phyloP scores from a whole-genome alignment of 2,888 invertebrate genomes.

The Chironomus riparius region DNA sequence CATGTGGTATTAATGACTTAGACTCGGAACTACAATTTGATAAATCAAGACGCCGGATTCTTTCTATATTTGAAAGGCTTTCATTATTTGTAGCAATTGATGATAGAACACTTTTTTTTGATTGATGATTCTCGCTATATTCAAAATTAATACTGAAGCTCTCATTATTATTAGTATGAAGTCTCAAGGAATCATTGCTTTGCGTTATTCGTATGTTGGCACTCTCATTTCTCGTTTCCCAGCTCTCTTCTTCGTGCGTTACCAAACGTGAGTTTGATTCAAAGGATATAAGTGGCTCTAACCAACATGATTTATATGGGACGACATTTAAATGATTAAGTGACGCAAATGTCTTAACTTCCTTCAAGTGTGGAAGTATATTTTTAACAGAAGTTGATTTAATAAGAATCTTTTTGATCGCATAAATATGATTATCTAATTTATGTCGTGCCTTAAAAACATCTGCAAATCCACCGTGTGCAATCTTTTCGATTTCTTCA shows the following conservation, averaged over 20 bases:
- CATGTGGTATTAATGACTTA: conserved; percentile 32
- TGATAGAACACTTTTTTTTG: conserved; percentile 2
- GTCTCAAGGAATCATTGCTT: conserved; percentile 29
- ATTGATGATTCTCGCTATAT: not conserved
- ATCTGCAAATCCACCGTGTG: conserved; percentile 66
- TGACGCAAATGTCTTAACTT: conserved; percentile 72
- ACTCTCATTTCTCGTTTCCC: conserved; percentile 27
- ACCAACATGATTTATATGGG: conserved; percentile 75
- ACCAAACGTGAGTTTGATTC: too few species aligned
- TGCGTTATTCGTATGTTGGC: conserved; percentile 31
- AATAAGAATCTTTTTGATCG: conserved; percentile 66
- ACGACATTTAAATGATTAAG: conserved; percentile 73
- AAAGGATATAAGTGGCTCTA: conserved; percentile 55
- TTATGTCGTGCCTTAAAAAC: conserved; percentile 67
- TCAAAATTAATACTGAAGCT: conserved; percentile 19
- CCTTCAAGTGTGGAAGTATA: conserved; percentile 57
- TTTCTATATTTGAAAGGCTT: conserved; percentile 6
- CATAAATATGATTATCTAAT: conserved; percentile 67
- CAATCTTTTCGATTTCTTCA: conserved; percentile 59
- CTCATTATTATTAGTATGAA: conserved; percentile 4
- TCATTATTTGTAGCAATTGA: conserved; percentile 17
- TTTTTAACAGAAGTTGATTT: conserved; percentile 54
- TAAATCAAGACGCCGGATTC: not conserved
- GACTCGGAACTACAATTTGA: not conserved
- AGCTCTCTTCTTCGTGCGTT: conserved; percentile 28